These are phyloP conservation scores for Periophthalmodon schlosseri DNA, from an alignment of 2,113 vertebrate species.

Conservation along the genomic window DNA sequence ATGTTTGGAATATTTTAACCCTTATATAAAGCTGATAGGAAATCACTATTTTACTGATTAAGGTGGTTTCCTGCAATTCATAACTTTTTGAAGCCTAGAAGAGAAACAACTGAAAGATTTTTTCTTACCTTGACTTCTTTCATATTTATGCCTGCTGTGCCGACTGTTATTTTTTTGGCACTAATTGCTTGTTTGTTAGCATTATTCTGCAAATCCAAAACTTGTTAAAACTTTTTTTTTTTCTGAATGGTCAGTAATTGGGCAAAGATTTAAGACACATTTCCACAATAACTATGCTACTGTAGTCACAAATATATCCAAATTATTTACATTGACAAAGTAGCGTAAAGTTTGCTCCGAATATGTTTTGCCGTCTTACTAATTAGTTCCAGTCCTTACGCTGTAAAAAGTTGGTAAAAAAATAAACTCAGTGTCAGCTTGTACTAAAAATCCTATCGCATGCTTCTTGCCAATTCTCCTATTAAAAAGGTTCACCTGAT, in stretches of 20 bases:
- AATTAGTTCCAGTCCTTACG: conserved; percentile 24
- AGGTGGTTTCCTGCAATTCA: conserved; percentile 17
- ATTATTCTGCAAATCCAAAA: not conserved
- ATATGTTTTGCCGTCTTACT: conserved; percentile 34
- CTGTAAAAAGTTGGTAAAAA: conserved; percentile 9
- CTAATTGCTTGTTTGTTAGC: not conserved
- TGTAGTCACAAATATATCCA: not conserved
- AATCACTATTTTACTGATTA: conserved; percentile 30
- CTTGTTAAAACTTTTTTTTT: not conserved
- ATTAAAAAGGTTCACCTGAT: conserved; percentile 3
- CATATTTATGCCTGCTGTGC: not conserved
- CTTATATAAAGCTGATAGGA: conserved; percentile 23
- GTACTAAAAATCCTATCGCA: conserved; percentile 8
- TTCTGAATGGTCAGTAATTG: not conserved
- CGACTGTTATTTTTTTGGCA: not conserved
- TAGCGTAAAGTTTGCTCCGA: not conserved
- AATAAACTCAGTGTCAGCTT: not conserved
- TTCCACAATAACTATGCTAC: not conserved
- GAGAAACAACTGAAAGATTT: not conserved
- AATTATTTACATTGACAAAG: not conserved
- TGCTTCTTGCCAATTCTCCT: conserved; percentile 1
- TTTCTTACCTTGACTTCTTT: not conserved
- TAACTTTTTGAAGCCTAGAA: not conserved
- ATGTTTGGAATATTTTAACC: conserved; percentile 41
- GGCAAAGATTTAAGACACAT: not conserved